Percentiles rank a stretch among this genome's conserved stretches.
Conservation (phyloP, 2,797 vertebrate genomes). For the Macropodus opercularis region DNA sequence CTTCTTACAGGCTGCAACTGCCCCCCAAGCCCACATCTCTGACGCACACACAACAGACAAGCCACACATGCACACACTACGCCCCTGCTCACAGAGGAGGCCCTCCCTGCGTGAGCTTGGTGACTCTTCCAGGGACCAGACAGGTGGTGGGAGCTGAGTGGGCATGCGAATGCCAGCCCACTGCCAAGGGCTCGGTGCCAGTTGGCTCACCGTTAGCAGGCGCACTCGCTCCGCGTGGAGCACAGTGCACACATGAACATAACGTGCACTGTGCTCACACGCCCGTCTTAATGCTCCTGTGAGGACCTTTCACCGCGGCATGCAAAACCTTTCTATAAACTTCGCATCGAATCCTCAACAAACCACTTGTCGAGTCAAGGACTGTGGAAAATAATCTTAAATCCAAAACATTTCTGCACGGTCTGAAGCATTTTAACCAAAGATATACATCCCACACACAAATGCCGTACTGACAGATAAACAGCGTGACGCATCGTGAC, state of each 20-base stretch:
- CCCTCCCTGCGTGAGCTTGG: slow-evolving; percentile 59
- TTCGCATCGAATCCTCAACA: slow-evolving; percentile 24
- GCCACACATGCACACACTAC: slow-evolving; percentile 33
- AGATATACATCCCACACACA: not conserved
- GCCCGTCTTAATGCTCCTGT: slow-evolving; percentile 58
- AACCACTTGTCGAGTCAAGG: slow-evolving; percentile 29
- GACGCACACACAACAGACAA: no score
- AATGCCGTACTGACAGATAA: no score
- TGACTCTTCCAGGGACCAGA: slow-evolving; percentile 80
- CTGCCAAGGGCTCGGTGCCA: slow-evolving; percentile 78
- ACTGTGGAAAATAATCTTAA: not conserved
- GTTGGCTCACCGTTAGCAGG: slow-evolving; percentile 74
- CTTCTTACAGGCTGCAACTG: slow-evolving; percentile 33
- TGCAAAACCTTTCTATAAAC: slow-evolving; percentile 36
- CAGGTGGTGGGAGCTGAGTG: slow-evolving; percentile 82
- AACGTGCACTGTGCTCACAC: slow-evolving; percentile 68
- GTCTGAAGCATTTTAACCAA: not conserved
- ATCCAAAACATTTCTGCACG: slow-evolving; percentile 1
- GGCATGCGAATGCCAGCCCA: slow-evolving; percentile 66
- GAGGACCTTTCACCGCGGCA: slow-evolving; percentile 44
- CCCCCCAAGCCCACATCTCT: slow-evolving; percentile 26
- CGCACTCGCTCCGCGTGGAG: slow-evolving; percentile 70
- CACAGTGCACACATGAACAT: slow-evolving; percentile 71
- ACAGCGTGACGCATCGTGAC: no score
- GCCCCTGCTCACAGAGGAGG: slow-evolving; percentile 39